Evolutionary conservation across 2,113 vertebrate genomes (phyloP).

Genomic region (Marmota flaviventris): DNA sequence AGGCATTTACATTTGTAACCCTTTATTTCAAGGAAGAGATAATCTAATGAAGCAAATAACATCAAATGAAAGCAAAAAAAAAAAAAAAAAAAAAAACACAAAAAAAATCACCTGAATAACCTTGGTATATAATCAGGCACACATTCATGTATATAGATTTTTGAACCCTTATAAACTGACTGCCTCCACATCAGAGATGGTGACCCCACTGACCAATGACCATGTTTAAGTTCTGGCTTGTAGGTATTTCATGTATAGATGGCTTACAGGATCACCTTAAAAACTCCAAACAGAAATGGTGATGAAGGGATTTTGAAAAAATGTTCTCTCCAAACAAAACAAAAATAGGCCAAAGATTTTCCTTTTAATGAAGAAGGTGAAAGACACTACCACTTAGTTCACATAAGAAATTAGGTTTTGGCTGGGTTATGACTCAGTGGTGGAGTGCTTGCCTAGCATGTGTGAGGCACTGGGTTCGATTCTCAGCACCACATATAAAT

Average conservation of each 20-base stretch:
- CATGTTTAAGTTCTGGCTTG: neutral
- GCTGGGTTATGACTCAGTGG: no score
- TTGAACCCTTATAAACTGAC: neutral
- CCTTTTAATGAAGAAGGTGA: neutral
- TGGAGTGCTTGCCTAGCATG: no score
- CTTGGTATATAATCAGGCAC: neutral
- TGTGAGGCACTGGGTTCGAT: no score
- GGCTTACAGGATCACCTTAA: neutral
- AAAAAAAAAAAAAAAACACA: neutral
- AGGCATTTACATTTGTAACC: neutral
- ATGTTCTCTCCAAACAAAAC: neutral
- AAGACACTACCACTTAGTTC: slow-evolving; percentile 8
- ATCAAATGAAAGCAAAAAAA: slow-evolving; percentile 33
- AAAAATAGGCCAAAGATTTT: neutral
- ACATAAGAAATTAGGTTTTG: neutral
- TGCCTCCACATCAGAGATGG: neutral
- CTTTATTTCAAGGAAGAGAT: slow-evolving; percentile 19
- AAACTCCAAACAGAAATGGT: neutral
- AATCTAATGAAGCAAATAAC: neutral
- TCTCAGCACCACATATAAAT: no score
- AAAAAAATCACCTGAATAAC: neutral
- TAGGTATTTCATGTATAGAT: neutral
- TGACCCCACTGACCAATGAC: fast-evolving
- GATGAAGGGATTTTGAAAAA: neutral
- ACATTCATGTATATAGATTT: neutral